These are phyloP conservation scores for Megastigmus dorsalis DNA, from an alignment of 2,888 invertebrate genomes.

Conservation along the genomic window DNA sequence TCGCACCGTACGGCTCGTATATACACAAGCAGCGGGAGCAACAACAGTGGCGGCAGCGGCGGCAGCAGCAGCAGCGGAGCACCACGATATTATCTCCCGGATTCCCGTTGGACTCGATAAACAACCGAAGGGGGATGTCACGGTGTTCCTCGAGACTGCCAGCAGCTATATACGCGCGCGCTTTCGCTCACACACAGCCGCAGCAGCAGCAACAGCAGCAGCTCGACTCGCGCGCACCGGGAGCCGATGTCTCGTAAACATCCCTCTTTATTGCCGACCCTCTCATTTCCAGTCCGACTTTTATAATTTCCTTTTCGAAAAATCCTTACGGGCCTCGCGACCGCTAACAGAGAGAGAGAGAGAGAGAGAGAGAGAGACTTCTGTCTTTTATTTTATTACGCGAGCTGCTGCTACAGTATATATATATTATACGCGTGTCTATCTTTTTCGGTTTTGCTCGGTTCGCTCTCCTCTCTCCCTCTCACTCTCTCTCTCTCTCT, in stretches of 20 bases:
- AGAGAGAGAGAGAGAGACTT: constrained; percentile 25
- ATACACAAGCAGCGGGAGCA: background rate
- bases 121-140: constrained; percentile 68
- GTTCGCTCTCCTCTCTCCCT: no score
- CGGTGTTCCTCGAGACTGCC: no score
- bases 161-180: no score
- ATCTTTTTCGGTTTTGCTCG: constrained; percentile 47
- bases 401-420: background rate
- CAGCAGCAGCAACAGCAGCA: constrained; percentile 28
- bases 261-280: constrained; percentile 71
- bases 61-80: background rate
- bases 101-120: constrained; percentile 69
- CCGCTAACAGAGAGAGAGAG: background rate
- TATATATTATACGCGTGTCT: constrained; percentile 43
- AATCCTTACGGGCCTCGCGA: constrained; percentile 55
- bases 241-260: constrained; percentile 72
- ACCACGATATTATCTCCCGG: constrained; percentile 63
- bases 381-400: constrained; percentile 51
- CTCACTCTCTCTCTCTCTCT: constrained; percentile 50
- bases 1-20: constrained; percentile 3
- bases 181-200: constrained; percentile 40
- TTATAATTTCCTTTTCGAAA: constrained; percentile 71
- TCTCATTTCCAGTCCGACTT: constrained; percentile 70
- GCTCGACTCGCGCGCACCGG: constrained; percentile 58
- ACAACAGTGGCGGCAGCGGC: background rate